Base-by-base conservation (phyloP, 2,113 vertebrate genomes). In the Syngnathus typhle region DNA sequence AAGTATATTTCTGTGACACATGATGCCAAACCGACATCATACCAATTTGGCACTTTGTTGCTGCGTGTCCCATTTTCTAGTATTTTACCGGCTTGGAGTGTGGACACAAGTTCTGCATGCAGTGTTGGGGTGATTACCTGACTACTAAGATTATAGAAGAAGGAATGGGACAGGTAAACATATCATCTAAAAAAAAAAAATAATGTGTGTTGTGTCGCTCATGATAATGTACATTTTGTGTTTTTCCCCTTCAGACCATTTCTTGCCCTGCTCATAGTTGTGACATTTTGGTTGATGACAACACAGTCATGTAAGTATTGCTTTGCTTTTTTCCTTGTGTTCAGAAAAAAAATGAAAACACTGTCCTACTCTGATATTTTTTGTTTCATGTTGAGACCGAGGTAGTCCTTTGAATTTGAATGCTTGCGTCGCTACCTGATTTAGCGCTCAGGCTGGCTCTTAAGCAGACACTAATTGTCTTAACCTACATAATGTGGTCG, bases 71-170 rank as follows among this genome's bases (percentile, higher is more conserved):
- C 36, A 58, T 58, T 58, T 46, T 89, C 18, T 90, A 99, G 97
- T 99, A 96, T 85, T 98, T 99, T 84, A 99, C 97, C 73, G 97
- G 97, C 86, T 91, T 99, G 83, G 97, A 99, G 88, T 99, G 97
- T 92, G 96, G 97, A 90, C 97, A 99, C 92, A 98, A 98, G 86
- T 99, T 99, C 92, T 99, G 97, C 91, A 97, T 99, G 96, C 97
- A 99, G 91, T 99, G 97, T 90, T 99, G 97, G 97, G 95, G 96
- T 62, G 96, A 99, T 93, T 99, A 99, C 90, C 92, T 99, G 92
- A 99, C 96, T 81, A 99, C 97, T 89, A 99, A 99, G 95, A 99
- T 99, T 89, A 99, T 99, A 89, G 97, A 99, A 82, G 97, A 99
- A 93, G 97, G 97, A 93, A 99, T 99, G 97, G 97, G 97, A 88